phyloP scores from a whole-genome alignment of 2,888 invertebrate genomes.

The Melieria crassipennis region DNA sequence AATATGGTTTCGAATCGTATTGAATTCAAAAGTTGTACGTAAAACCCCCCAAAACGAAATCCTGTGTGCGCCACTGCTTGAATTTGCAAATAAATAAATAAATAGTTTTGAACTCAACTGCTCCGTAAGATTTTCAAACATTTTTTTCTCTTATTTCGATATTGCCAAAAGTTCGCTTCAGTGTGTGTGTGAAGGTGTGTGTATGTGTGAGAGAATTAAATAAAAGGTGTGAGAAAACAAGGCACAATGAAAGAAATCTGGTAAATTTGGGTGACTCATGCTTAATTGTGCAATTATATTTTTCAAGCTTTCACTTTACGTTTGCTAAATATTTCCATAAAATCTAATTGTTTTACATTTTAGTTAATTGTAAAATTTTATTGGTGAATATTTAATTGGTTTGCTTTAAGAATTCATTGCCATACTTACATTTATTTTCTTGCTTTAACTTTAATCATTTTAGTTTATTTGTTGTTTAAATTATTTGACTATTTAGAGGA shows the following conservation, averaged over 20 bases:
- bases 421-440: constrained; percentile 24
- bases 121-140: too few relatives aligned
- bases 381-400: too few relatives aligned
- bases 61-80: too few relatives aligned
- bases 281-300: constrained; percentile 67
- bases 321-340: background rate
- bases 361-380: background rate
- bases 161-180: too few relatives aligned
- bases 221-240: constrained; percentile 18
- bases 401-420: background rate
- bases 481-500: constrained; percentile 2
- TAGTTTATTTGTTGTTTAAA: background rate
- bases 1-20: too few relatives aligned
- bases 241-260: constrained; percentile 31
- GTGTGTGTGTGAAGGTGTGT: background rate
- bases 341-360: constrained; percentile 18
- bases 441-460: background rate
- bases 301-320: constrained; percentile 59
- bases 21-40: too few relatives aligned
- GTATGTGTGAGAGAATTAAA: background rate
- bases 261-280: constrained; percentile 65
- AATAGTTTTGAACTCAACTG: too few relatives aligned
- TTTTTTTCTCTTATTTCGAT: too few relatives aligned
- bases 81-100: too few relatives aligned
- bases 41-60: too few relatives aligned